These are phyloP conservation scores for Phalacrocorax carbo DNA, from an alignment of 2,113 vertebrate species.

Conservation along the genomic window DNA sequence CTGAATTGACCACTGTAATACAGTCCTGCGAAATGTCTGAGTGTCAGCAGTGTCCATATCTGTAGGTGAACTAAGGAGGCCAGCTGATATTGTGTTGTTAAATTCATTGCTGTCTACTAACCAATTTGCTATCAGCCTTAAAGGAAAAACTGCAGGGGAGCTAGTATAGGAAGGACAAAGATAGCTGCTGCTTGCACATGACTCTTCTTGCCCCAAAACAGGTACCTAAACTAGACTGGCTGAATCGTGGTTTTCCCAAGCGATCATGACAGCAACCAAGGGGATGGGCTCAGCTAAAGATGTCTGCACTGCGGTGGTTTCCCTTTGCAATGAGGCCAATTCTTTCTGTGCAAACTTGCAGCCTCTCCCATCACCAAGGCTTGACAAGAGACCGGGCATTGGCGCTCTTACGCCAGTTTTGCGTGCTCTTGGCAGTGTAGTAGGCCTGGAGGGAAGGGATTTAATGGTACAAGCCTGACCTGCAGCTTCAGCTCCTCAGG, in stretches of 20 bases:
- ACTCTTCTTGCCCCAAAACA: neutral
- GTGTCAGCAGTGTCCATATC: rapidly evolving
- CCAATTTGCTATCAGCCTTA: neutral
- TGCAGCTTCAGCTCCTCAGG: neutral
- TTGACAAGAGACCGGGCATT: neutral
- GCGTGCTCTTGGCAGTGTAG: neutral
- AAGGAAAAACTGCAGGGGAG: neutral
- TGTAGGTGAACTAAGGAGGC: neutral
- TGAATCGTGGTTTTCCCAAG: neutral
- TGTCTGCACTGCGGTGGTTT: neutral
- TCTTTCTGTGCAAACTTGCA: neutral
- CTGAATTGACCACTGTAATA: neutral
- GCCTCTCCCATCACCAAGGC: neutral
- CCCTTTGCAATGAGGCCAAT: neutral
- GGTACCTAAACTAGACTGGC: neutral
- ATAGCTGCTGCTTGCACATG: neutral
- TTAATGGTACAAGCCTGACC: neutral
- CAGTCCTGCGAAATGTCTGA: neutral
- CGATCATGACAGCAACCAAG: neutral
- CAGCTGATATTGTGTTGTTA: neutral
- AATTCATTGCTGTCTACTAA: neutral
- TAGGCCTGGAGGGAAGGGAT: neutral
- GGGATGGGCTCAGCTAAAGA: neutral
- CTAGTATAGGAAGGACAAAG: neutral
- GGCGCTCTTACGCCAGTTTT: neutral